Evolutionary conservation across 2,797 vertebrate species (phyloP), one percentile per base, ranked within the genome.

Genomic region (Sebastes iracundus): DNA sequence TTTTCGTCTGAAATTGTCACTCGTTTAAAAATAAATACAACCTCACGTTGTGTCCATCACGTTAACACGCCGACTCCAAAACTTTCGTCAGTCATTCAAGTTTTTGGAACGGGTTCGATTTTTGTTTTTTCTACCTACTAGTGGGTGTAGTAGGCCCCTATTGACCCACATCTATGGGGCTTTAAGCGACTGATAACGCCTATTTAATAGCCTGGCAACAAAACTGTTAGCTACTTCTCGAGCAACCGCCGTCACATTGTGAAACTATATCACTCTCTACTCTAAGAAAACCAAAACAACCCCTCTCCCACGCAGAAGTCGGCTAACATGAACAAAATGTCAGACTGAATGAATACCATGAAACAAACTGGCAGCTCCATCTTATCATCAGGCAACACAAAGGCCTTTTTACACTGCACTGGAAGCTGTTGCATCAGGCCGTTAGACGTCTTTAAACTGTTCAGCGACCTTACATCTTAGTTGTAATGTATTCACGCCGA

Each of bases 341-440:
- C 63, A 70, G 32, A 56, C 30, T 18, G 38, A 55, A 69, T 28
- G 23, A 66, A 33, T 27, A 6, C 23, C 27, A 25, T 28, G 10
- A 38, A 49, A n/a, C 28, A 22, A 59, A 66, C 67, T 25, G 16
- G 42, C 58, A 14, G 13, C 8, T 42, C 11, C 2, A 1, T 3
- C 49, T 52, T 22, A 55, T 73, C n/a, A 72, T 22, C 20, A 25
- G 35, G 11, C 71, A 42, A 3, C 58, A 81, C 52, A 72, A 18
- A 81, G 70, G 30, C 61, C 30, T 69, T 46, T 11, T 79, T 62
- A 68, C 59, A 66, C 53, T 46, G 62, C 81, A 64, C 25, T 32
- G n/a, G 35, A 64, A 68, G 65, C 59, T 67, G 79, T 89, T 91
- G 82, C 82, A 79, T 90, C 87, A 90, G 72, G 33, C 56, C 2